A percentile compares a stretch with the other conserved stretches of the same genome.
These are phyloP conservation scores for Megalurothrips usitatus DNA, from an alignment of 2,888 invertebrate genomes.

Conservation along the genomic window DNA sequence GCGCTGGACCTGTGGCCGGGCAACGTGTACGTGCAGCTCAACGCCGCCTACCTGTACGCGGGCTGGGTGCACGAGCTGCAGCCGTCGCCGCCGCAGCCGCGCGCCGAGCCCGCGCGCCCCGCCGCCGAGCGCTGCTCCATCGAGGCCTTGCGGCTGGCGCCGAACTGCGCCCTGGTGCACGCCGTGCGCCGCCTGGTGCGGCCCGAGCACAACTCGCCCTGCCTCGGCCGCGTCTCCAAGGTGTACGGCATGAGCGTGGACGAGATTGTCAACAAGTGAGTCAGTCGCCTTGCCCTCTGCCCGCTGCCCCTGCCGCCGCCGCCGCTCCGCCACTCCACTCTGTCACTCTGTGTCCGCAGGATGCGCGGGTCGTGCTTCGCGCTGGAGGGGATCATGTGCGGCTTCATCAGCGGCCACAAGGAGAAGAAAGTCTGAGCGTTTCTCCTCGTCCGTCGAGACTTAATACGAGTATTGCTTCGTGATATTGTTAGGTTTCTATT, in stretches of 20 bases:
- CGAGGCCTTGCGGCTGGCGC: background rate
- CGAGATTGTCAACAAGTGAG: conserved; percentile 9
- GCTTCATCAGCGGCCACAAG: conserved; percentile 16
- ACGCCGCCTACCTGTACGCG: conserved; percentile 3
- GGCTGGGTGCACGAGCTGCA: background rate
- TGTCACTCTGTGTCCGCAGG: background rate
- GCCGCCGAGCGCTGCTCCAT: conserved; percentile 8
- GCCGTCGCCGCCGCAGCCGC: background rate
- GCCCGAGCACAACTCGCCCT: conserved; percentile 19
- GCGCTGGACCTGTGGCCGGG: conserved; percentile 10
- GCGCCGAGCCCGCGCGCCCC: background rate
- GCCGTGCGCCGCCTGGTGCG: conserved; percentile 20
- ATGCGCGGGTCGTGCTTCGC: conserved; percentile 2
- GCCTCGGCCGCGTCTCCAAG: conserved; percentile 8
- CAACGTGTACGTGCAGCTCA: conserved; percentile 3
- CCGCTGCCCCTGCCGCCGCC: too few species aligned
- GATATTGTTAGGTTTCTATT: background rate
- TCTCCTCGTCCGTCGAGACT: too few species aligned
- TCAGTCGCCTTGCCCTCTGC: background rate
- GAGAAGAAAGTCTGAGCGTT: background rate
- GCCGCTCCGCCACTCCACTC: background rate
- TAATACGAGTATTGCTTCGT: conserved; percentile 16
- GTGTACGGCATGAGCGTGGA: background rate
- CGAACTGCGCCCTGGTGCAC: background rate
- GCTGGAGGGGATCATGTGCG: conserved; percentile 12